phyloP scores from a whole-genome alignment of 1,140 invertebrate genomes.

The Achroia grisella region DNA sequence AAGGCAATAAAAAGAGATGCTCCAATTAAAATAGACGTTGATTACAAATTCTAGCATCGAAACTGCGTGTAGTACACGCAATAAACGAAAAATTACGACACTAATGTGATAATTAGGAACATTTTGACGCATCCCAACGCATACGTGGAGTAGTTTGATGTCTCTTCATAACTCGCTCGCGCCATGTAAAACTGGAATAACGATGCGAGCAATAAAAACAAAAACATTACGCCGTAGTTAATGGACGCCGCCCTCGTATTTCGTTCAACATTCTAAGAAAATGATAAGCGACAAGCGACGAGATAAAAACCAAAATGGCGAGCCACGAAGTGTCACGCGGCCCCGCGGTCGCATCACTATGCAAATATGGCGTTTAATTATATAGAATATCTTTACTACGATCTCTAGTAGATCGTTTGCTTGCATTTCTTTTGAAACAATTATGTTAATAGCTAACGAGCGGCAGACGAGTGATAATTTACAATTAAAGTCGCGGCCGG shows the following conservation, averaged over 20 bases:
- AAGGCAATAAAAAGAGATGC: conserved; percentile 44
- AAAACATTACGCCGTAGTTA: conserved; percentile 38
- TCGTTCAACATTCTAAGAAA: conserved; percentile 42
- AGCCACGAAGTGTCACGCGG: conserved; percentile 40
- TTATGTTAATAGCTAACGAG: conserved; percentile 56
- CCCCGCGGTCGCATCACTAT: conserved; percentile 42
- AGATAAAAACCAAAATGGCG: conserved; percentile 50
- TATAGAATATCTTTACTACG: conserved; percentile 51
- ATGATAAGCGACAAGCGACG: conserved; percentile 37
- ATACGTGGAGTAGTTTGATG: conserved; percentile 25
- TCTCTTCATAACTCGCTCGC: conserved; percentile 25
- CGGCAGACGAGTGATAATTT: conserved; percentile 38
- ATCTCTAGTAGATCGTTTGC: conserved; percentile 53
- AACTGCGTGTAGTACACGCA: conserved; percentile 36
- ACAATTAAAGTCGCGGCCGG: conserved; percentile 43
- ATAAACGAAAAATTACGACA: conserved; percentile 53
- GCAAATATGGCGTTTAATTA: conserved; percentile 63
- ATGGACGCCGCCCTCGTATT: conserved; percentile 29
- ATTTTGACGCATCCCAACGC: conserved; percentile 37
- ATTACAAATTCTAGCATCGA: conserved; percentile 34
- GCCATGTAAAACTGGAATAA: conserved; percentile 23
- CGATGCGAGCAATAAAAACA: conserved; percentile 36
- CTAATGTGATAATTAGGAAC: conserved; percentile 45
- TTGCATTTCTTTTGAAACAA: conserved; percentile 64
- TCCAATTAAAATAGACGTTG: conserved; percentile 57